Percentiles rank a stretch among this genome's conserved stretches.
phyloP scores from a whole-genome alignment of 2,888 invertebrate species.

The Parnassius orleans region DNA sequence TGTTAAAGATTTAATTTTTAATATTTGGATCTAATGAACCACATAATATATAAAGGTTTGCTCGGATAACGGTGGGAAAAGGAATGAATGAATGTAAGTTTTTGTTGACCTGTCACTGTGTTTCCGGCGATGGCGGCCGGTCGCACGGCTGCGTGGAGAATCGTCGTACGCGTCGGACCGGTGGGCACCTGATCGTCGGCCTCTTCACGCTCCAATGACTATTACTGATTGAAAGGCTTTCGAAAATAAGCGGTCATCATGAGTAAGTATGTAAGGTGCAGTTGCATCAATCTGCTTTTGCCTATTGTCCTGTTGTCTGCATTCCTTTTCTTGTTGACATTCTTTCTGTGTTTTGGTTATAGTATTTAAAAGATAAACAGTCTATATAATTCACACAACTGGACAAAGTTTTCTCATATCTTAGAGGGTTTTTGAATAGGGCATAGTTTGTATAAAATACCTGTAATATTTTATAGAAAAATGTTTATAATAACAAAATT shows the following conservation, averaged over 20 bases:
- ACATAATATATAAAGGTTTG: slow-evolving; percentile 54
- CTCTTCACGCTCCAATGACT: slow-evolving; percentile 58
- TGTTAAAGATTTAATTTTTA: slow-evolving; percentile 16
- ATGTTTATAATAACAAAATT: no score
- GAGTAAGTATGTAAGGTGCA: slow-evolving; percentile 49
- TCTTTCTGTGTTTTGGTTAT: slow-evolving; percentile 6
- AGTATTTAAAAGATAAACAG: not conserved
- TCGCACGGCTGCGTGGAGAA: slow-evolving; percentile 73
- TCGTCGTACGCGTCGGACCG: slow-evolving; percentile 74
- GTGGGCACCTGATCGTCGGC: slow-evolving; percentile 47
- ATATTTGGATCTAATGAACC: slow-evolving; percentile 33
- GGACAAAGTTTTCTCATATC: no score
- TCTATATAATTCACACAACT: no score
- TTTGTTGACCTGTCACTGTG: slow-evolving; percentile 77
- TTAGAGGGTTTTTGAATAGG: no score
- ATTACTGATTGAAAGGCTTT: slow-evolving; percentile 61
- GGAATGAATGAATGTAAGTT: slow-evolving; percentile 74
- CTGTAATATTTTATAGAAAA: no score
- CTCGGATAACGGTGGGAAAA: slow-evolving; percentile 54
- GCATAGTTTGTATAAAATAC: no score
- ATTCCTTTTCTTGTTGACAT: slow-evolving; percentile 10
- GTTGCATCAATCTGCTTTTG: slow-evolving; percentile 29
- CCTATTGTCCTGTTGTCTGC: slow-evolving; percentile 14
- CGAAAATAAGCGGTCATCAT: slow-evolving; percentile 55
- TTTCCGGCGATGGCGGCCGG: slow-evolving; percentile 66